Conservation (phyloP, 1,140 invertebrate species). For the Harpegnathos saltator region DNA sequence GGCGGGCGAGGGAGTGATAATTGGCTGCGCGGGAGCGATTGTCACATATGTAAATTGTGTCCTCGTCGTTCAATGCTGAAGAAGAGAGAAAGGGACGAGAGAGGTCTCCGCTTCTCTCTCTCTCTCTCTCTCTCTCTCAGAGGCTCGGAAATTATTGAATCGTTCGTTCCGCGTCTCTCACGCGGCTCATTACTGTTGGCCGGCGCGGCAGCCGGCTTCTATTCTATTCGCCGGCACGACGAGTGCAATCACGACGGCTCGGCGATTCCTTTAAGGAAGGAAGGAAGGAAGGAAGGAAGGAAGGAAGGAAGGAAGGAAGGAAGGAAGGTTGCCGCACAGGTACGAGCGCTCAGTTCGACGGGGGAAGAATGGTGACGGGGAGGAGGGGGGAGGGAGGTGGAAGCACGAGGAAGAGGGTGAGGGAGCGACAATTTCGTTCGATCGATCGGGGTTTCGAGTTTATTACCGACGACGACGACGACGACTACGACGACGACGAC, state of each 20-base stretch:
- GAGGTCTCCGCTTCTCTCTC: not conserved
- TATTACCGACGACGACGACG: slow-evolving; percentile 55
- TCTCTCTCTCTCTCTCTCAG: no score
- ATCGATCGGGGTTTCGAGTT: slow-evolving; percentile 67
- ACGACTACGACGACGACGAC: no score
- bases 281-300: no score
- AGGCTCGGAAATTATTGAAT: slow-evolving; percentile 29
- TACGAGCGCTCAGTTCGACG: slow-evolving; percentile 38
- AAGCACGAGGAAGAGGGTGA: not conserved
- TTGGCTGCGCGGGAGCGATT: no score
- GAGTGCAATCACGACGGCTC: slow-evolving; percentile 52
- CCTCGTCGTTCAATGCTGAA: no score
- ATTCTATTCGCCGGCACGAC: slow-evolving; percentile 55
- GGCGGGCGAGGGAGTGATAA: no score
- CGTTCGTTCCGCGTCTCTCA: slow-evolving; percentile 28
- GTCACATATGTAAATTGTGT: no score
- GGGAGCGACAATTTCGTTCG: slow-evolving; percentile 29
- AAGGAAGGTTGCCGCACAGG: slow-evolving; percentile 28
- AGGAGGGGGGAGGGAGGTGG: not conserved
- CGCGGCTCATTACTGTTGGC: slow-evolving; percentile 30
- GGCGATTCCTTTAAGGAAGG: slow-evolving; percentile 29
- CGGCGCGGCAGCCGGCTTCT: slow-evolving; percentile 39
- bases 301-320: no score
- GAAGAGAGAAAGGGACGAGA: not conserved
- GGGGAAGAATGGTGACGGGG: slow-evolving; percentile 28